phyloP scores from a whole-genome alignment of 2,888 invertebrate genomes.

The Andrena haemorrhoa region DNA sequence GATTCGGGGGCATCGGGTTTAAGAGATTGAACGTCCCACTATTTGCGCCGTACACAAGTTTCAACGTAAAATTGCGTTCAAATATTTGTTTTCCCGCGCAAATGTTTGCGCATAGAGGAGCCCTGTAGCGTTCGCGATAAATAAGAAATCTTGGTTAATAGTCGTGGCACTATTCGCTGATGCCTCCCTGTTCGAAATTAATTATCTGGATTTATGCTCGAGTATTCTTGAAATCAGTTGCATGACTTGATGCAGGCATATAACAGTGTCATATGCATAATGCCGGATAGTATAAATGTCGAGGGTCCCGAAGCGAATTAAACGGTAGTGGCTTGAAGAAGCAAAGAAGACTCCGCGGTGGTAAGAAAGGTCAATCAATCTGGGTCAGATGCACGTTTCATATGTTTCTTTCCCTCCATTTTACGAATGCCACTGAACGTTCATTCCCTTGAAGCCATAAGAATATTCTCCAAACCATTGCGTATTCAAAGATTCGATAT shows the following conservation, averaged over 20 bases:
- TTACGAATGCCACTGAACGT: conserved; percentile 9
- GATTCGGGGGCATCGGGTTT: conserved; percentile 8
- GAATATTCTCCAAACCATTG: conserved; percentile 14
- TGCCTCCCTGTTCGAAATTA: background rate
- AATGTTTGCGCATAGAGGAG: conserved; percentile 8
- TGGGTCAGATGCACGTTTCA: conserved; percentile 40
- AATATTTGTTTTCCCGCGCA: conserved; percentile 16
- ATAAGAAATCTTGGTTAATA: background rate
- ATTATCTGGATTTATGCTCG: background rate
- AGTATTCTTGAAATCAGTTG: background rate
- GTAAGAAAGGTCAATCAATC: conserved; percentile 41
- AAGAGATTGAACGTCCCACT: conserved; percentile 6
- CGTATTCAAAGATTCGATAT: background rate
- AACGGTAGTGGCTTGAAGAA: conserved; percentile 8
- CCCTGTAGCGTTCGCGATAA: background rate
- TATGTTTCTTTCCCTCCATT: conserved; percentile 19
- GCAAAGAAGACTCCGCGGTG: conserved; percentile 29
- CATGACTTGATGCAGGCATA: background rate
- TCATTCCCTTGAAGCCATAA: background rate
- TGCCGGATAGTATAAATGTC: conserved; percentile 30
- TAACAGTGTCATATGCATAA: conserved; percentile 5
- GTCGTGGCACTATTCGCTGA: background rate
- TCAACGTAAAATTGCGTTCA: conserved; percentile 25
- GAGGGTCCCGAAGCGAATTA: conserved; percentile 24
- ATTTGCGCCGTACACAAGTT: conserved; percentile 15